phyloP scores from a whole-genome alignment of 2,797 vertebrate genomes.

The Falco novaeseelandiae region DNA sequence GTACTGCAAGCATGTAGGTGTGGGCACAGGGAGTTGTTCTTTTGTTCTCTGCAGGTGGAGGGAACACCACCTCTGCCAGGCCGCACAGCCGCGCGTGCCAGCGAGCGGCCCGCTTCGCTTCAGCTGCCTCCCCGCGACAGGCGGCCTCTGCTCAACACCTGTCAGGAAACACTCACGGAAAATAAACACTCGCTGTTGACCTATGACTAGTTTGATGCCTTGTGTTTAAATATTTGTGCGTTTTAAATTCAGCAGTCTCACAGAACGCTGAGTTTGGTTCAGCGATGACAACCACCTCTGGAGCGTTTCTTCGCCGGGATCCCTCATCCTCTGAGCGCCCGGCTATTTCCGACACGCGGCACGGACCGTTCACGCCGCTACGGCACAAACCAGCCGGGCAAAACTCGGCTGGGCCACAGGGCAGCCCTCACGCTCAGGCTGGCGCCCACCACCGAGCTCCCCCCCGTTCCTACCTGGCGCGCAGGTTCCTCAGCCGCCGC shows the following conservation, averaged over 20 bases:
- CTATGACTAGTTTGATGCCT: neutral
- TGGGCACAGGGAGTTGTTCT: neutral
- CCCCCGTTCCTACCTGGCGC: neutral
- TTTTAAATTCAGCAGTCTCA: neutral
- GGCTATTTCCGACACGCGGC: rapidly evolving
- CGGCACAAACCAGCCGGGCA: rapidly evolving
- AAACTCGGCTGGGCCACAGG: neutral
- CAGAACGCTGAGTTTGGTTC: neutral
- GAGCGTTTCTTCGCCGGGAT: neutral
- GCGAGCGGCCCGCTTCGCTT: neutral
- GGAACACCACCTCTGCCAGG: neutral
- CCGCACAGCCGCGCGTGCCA: neutral
- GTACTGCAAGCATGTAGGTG: neutral
- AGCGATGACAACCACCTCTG: neutral
- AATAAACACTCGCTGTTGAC: neutral
- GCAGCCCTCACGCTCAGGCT: too few relatives aligned
- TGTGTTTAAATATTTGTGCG: neutral
- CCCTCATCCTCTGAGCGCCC: neutral
- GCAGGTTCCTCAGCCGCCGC: rapidly evolving
- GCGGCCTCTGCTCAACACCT: neutral
- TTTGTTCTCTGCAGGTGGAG: conserved; percentile 36
- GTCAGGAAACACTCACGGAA: neutral
- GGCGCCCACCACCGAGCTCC: rapidly evolving
- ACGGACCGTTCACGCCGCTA: neutral
- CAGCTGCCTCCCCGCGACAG: neutral